A percentile compares a stretch with the other conserved stretches of the same genome.
phyloP scores from a whole-genome alignment of 2,797 vertebrate species.

The Arnoldichthys spilopterus region DNA sequence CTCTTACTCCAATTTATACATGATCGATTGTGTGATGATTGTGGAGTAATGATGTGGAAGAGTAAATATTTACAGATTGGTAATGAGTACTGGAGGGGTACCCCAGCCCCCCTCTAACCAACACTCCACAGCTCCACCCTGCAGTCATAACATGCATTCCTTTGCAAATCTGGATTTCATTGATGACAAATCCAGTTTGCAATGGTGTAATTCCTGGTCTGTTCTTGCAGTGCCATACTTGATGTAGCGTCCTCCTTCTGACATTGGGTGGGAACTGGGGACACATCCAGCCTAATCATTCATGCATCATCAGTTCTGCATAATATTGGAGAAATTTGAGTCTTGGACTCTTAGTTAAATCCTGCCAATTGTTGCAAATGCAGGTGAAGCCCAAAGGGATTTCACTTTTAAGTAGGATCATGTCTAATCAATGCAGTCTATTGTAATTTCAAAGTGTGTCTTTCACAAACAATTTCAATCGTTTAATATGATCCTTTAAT shows the following conservation, averaged over 20 bases:
- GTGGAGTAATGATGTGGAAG: constrained; percentile 61
- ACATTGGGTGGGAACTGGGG: constrained; percentile 2
- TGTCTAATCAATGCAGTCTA: background rate
- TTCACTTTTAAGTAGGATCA: background rate
- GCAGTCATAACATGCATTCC: constrained; percentile 62
- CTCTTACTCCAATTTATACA: constrained; percentile 44
- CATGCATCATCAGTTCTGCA: constrained; percentile 24
- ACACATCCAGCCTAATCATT: constrained; percentile 1
- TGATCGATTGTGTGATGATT: constrained; percentile 59
- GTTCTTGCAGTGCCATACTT: constrained; percentile 22
- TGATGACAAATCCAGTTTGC: constrained; percentile 52
- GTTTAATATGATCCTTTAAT: constrained; percentile 46
- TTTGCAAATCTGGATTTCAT: constrained; percentile 57
- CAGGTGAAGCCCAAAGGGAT: background rate
- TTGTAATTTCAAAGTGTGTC: constrained; percentile 21
- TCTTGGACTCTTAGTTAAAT: background rate
- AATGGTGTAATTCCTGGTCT: constrained; percentile 42
- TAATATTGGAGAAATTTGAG: constrained; percentile 3
- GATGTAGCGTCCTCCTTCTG: constrained; percentile 35
- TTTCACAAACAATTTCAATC: constrained; percentile 31
- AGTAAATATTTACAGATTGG: constrained; percentile 61
- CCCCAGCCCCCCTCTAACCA: constrained; percentile 30
- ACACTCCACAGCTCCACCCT: constrained; percentile 47
- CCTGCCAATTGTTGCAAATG: constrained; percentile 8
- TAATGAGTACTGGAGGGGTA: constrained; percentile 58